phyloP scores from a whole-genome alignment of 2,888 invertebrate genomes.

The Gari tellinella region DNA sequence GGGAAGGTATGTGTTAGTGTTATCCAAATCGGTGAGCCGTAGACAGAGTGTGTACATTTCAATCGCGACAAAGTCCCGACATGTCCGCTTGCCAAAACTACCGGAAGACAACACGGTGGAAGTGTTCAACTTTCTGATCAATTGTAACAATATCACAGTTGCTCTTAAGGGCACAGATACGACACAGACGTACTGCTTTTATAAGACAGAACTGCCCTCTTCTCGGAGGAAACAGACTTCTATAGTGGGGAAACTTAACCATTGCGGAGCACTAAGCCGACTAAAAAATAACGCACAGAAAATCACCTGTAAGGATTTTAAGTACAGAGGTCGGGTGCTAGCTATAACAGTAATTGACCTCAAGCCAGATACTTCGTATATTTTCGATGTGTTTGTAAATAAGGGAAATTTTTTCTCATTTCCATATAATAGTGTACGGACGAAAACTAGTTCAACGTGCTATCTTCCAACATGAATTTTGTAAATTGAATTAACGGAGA shows the following conservation, averaged over 20 bases:
- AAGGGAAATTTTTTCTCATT: slow-evolving; percentile 73
- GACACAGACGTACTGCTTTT: slow-evolving; percentile 82
- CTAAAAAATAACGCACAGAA: slow-evolving; percentile 43
- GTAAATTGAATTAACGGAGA: slow-evolving; percentile 15
- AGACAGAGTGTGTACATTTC: slow-evolving; percentile 66
- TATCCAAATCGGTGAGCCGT: slow-evolving; percentile 62
- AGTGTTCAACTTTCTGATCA: slow-evolving; percentile 76
- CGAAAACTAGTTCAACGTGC: slow-evolving; percentile 72
- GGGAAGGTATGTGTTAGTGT: slow-evolving; percentile 65
- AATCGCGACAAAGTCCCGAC: slow-evolving; percentile 59
- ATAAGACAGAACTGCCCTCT: slow-evolving; percentile 70
- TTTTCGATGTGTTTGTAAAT: slow-evolving; percentile 80
- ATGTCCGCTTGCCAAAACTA: slow-evolving; percentile 74
- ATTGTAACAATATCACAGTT: slow-evolving; percentile 80
- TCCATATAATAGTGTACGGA: slow-evolving; percentile 77
- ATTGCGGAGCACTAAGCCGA: slow-evolving; percentile 52
- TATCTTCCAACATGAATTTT: slow-evolving; percentile 49
- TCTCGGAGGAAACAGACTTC: slow-evolving; percentile 19
- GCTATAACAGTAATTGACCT: slow-evolving; percentile 78
- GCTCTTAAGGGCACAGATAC: slow-evolving; percentile 81
- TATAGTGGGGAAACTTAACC: slow-evolving; percentile 56
- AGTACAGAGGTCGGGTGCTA: slow-evolving; percentile 71
- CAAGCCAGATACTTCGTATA: slow-evolving; percentile 75
- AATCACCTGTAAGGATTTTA: slow-evolving; percentile 62
- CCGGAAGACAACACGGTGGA: slow-evolving; percentile 77